phyloP scores from a whole-genome alignment of 2,888 invertebrate species.

The Meliscaeva auricollis region DNA sequence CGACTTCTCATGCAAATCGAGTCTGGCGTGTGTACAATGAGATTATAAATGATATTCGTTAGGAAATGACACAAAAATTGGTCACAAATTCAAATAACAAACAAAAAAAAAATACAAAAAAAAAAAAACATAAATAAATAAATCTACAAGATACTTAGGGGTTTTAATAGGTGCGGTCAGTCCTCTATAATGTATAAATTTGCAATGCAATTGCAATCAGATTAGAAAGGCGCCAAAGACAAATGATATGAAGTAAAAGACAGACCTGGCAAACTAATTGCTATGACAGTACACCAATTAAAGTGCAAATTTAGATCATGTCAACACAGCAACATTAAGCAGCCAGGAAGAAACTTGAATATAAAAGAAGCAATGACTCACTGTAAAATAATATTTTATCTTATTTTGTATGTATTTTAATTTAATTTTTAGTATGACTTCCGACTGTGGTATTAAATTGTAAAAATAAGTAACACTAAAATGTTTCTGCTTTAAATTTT shows the following conservation, averaged over 20 bases:
- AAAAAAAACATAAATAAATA: slow-evolving; percentile 1
- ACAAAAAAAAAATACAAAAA: not conserved
- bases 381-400: not conserved
- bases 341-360: not conserved
- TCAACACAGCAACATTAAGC: slow-evolving; percentile 25
- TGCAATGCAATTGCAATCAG: slow-evolving; percentile 50
- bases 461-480: too few relatives aligned
- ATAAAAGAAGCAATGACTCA: not conserved
- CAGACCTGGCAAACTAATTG: slow-evolving; percentile 62
- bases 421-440: too few relatives aligned
- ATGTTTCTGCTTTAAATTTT: too few relatives aligned
- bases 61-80: slow-evolving; percentile 74
- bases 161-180: slow-evolving; percentile 57
- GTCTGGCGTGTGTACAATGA: slow-evolving; percentile 65
- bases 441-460: too few relatives aligned
- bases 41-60: slow-evolving; percentile 76
- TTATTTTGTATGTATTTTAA: not conserved
- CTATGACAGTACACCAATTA: slow-evolving; percentile 64
- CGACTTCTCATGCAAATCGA: slow-evolving; percentile 59
- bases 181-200: slow-evolving; percentile 1
- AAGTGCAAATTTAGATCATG: slow-evolving; percentile 63
- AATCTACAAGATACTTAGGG: slow-evolving; percentile 19
- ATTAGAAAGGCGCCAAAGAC: slow-evolving; percentile 71
- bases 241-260: slow-evolving; percentile 48
- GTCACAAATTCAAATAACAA: slow-evolving; percentile 50